These are phyloP conservation scores for Gila orcuttii DNA, from an alignment of 2,113 vertebrate species.

Conservation along the genomic window DNA sequence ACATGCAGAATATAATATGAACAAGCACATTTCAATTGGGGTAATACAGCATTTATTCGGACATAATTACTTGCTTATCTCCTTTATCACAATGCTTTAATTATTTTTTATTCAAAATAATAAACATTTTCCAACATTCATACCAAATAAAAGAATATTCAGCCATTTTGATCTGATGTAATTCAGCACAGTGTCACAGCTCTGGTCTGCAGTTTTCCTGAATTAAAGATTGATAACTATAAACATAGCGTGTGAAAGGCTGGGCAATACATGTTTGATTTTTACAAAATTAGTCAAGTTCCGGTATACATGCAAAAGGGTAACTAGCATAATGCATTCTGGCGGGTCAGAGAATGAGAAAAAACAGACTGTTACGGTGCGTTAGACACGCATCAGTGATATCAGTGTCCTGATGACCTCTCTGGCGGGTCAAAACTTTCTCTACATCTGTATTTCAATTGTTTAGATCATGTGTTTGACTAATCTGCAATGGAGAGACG, in stretches of 20 bases:
- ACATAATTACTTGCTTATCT: conserved; percentile 4
- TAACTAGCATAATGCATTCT: conserved; percentile 9
- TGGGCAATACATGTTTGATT: neutral
- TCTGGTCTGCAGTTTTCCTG: conserved; percentile 17
- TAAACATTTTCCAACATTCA: conserved; percentile 30
- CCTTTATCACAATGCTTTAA: neutral
- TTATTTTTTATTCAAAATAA: conserved; percentile 32
- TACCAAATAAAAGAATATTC: conserved; percentile 28
- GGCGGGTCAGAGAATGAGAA: neutral
- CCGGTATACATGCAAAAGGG: conserved; percentile 15
- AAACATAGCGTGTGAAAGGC: too few species aligned
- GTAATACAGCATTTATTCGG: conserved; percentile 17
- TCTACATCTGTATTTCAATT: neutral
- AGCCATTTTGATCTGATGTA: neutral
- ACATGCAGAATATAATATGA: neutral
- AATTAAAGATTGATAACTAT: neutral
- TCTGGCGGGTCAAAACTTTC: neutral
- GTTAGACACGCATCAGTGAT: neutral
- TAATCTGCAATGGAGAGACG: neutral
- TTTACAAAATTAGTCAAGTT: conserved; percentile 10
- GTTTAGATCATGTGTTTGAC: conserved; percentile 3
- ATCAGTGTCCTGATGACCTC: neutral
- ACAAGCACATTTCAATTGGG: neutral
- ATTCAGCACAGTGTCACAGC: conserved; percentile 17
- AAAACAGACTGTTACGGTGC: neutral